Percentiles rank a stretch among this genome's conserved stretches.
These are phyloP conservation scores for Kradibia gibbosae DNA, from an alignment of 1,140 invertebrate species.

Conservation along the genomic window DNA sequence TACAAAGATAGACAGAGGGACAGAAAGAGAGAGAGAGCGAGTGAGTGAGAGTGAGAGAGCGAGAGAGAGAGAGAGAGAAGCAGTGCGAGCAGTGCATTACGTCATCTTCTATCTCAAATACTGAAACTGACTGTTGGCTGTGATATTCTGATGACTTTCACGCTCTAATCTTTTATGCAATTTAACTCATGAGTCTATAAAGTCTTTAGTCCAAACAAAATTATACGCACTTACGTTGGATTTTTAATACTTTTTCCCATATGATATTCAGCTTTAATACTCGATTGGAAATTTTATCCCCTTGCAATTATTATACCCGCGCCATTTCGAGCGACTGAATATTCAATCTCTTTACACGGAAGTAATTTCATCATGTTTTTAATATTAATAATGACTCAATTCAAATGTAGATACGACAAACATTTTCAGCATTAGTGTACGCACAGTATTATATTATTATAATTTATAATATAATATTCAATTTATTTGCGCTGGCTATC, in stretches of 20 bases:
- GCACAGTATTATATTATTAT: too few species aligned
- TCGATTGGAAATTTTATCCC: too few species aligned
- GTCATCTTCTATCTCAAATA: slow-evolving; percentile 67
- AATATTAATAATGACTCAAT: too few species aligned
- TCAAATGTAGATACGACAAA: too few species aligned
- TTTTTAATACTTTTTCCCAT: neutral
- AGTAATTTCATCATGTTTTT: too few species aligned
- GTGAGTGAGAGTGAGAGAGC: neutral
- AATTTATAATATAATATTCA: too few species aligned
- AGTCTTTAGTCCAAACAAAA: neutral
- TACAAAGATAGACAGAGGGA: neutral
- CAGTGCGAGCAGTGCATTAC: slow-evolving; percentile 62
- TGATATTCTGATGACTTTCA: slow-evolving; percentile 64
- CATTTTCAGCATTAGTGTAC: too few species aligned
- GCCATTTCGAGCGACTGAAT: too few species aligned
- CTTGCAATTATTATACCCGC: too few species aligned
- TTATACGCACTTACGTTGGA: neutral
- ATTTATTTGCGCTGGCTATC: too few species aligned
- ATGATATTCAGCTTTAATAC: neutral
- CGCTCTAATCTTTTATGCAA: slow-evolving; percentile 73
- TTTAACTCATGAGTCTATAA: slow-evolving; percentile 52
- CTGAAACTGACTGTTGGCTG: slow-evolving; percentile 51
- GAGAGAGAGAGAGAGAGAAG: slow-evolving; percentile 8
- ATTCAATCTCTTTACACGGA: too few species aligned
- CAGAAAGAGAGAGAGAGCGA: neutral